Percentiles rank a stretch among this genome's conserved stretches.
Conservation (phyloP, 2,113 vertebrate species). For the Lepus timidus region DNA sequence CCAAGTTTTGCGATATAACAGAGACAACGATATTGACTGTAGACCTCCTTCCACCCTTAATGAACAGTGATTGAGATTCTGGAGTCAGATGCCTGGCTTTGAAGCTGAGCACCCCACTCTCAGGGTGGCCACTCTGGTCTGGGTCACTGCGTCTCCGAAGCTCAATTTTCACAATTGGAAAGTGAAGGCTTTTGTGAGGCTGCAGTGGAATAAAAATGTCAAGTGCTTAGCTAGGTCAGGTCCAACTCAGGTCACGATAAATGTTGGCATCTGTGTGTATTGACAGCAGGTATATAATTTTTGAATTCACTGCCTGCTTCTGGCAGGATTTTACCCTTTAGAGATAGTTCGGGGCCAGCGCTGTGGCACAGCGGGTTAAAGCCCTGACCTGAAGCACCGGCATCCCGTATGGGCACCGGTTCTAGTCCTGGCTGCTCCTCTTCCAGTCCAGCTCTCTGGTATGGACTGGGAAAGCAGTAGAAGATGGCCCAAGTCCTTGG, state of each 20-base stretch:
- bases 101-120: neutral
- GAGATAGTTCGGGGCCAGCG: neutral
- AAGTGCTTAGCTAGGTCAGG: neutral
- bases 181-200: neutral
- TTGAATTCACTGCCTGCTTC: neutral
- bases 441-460: too few species aligned
- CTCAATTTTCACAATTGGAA: neutral
- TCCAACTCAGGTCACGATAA: neutral
- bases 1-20: neutral
- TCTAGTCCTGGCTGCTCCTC: too few species aligned
- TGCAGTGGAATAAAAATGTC: neutral
- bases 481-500: too few species aligned
- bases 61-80: neutral
- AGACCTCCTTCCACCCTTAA: neutral
- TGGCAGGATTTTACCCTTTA: conserved; percentile 16
- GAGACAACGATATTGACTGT: accelerated
- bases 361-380: too few species aligned
- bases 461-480: too few species aligned
- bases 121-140: too few species aligned
- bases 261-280: neutral
- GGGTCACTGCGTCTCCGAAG: neutral
- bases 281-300: neutral
- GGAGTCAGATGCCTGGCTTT: neutral
- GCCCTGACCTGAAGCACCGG: too few species aligned
- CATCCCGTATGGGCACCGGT: too few species aligned